Evolutionary conservation across 1,140 invertebrate genomes (phyloP).

Genomic region (Trichonephila clavipes): DNA sequence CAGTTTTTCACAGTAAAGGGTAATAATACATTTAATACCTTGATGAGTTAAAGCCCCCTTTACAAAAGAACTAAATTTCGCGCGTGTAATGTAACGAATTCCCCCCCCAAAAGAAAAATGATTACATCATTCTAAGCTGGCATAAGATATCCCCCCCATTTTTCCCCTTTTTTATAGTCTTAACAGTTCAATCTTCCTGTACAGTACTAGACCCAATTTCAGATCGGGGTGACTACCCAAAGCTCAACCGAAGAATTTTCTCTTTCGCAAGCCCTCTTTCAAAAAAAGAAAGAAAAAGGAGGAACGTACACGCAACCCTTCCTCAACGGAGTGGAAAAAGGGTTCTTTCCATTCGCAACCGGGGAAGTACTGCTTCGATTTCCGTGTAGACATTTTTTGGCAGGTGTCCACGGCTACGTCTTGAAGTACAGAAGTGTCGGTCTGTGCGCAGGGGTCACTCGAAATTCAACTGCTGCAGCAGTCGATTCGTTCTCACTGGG

Average conservation of each 20-base stretch:
- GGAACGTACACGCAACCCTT: background rate
- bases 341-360: background rate
- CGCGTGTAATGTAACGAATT: no score
- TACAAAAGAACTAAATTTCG: no score
- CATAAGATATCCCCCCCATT: background rate
- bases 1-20: no score
- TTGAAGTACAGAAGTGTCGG: background rate
- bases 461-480: background rate
- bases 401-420: constrained; percentile 37
- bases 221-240: constrained; percentile 6
- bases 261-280: background rate
- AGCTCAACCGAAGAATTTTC: background rate
- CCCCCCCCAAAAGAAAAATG: background rate
- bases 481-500: background rate
- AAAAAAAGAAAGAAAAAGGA: background rate
- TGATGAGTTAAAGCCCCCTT: no score
- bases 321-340: background rate
- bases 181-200: background rate
- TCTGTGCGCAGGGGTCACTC: background rate
- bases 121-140: background rate
- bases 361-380: constrained; percentile 13
- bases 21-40: no score
- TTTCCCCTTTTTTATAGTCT: background rate
- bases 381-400: constrained; percentile 58
- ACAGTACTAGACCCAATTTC: background rate